Evolutionary conservation across 2,888 invertebrate species (phyloP), one percentile per base, ranked within the genome.

Genomic region (Lordiphosa fenestrarum): DNA sequence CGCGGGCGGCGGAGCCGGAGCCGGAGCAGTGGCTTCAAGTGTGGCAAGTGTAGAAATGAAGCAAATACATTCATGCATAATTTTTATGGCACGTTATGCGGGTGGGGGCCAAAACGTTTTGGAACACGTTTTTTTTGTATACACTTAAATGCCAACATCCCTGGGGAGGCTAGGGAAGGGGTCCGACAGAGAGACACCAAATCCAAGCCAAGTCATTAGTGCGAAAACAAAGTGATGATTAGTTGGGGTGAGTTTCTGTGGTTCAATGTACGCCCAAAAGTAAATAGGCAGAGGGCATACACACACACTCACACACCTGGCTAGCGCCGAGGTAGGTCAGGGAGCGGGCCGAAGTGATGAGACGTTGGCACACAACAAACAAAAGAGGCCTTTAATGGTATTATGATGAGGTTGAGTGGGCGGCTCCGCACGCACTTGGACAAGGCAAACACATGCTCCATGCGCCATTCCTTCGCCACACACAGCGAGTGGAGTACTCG

Each of bases 21-120:
- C 30, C 10, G 25, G 4, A 23, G 10, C 9, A 47, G 36, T 48
- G 42, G 37, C 25, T 44, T 36, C 38, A 41, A 6, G 40, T 36
- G 25, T 36, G 13, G 44, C 9, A 33, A 42, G 35, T 52, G 40
- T 13, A 54, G 69, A 65, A 83, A 72, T 67, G 66, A 73, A 67
- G 78, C 74, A 77, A 81, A 77, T 84, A 84, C 78, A 82, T 84
- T 77, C 78, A 81, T 84, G 84, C 82, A 78, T 84, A 78, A 84
- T 84, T 84, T 81, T 69, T 69, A 80, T 84, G 63, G 70, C 78
- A 72, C 67, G 67, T 77, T 55, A 64, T 63, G 62, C 66, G 61
- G 62, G 69, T 51, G 54, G 60, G 78, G 82, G 70, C 73, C 76
- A 78, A 80, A 80, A 84, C 80, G 84, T 78, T 80, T 80, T 84